Percentiles rank a stretch among this genome's conserved stretches.
Evolutionary conservation across 1,140 invertebrate genomes (phyloP).

Genomic region (Ips typographus): DNA sequence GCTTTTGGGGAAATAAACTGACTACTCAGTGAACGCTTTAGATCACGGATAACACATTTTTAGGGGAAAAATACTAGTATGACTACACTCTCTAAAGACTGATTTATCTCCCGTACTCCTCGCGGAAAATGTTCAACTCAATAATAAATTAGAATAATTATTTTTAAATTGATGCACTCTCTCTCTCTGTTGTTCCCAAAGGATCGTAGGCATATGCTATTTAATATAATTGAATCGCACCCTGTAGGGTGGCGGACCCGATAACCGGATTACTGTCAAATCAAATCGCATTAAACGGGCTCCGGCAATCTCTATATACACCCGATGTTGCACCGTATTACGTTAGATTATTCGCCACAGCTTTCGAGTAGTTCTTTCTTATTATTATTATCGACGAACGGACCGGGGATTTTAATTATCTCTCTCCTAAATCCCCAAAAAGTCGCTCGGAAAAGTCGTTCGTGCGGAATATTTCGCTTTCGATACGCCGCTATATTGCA

Average conservation of each 20-base stretch:
- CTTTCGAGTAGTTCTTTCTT: constrained; percentile 1
- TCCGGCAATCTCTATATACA: constrained; percentile 42
- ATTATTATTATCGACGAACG: not conserved
- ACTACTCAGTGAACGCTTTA: constrained; percentile 6
- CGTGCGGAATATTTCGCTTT: too few relatives aligned
- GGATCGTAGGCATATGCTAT: constrained; percentile 43
- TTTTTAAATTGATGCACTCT: constrained; percentile 39
- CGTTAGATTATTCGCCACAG: constrained; percentile 9
- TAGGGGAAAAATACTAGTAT: too few relatives aligned
- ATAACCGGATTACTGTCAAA: constrained; percentile 55
- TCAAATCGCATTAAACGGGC: constrained; percentile 52
- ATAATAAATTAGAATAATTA: constrained; percentile 38
- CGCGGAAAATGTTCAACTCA: too few relatives aligned
- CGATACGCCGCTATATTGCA: too few relatives aligned
- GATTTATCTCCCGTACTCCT: too few relatives aligned
- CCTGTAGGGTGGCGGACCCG: constrained; percentile 51
- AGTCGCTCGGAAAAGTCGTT: not conserved
- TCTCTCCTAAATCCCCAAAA: not conserved
- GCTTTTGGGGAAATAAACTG: constrained; percentile 13
- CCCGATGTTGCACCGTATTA: constrained; percentile 39
- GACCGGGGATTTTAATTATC: constrained; percentile 1
- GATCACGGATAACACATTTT: not conserved
- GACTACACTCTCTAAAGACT: too few relatives aligned
- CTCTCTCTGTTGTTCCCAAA: constrained; percentile 14
- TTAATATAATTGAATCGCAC: constrained; percentile 46